phyloP scores from a whole-genome alignment of 1,140 invertebrate genomes.

The Listronotus bonariensis region DNA sequence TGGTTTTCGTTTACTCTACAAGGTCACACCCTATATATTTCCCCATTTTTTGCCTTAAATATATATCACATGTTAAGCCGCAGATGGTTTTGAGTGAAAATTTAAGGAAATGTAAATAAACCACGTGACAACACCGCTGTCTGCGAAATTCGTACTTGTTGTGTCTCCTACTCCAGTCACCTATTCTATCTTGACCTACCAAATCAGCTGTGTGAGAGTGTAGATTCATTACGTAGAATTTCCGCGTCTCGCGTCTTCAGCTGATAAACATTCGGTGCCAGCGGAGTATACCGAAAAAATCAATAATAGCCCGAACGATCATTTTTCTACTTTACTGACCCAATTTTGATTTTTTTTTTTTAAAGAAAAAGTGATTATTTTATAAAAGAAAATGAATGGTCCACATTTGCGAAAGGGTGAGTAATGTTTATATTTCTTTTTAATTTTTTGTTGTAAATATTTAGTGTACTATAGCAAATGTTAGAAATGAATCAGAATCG shows the following conservation, averaged over 20 bases:
- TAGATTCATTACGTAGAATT: background rate
- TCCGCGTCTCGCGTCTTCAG: background rate
- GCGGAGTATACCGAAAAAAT: background rate
- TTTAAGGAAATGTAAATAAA: too few species aligned
- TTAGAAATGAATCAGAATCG: background rate
- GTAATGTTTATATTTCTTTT: conserved; percentile 1
- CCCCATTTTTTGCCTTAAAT: too few species aligned
- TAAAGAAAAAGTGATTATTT: background rate
- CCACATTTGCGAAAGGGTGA: conserved; percentile 34
- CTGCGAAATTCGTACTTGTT: too few species aligned
- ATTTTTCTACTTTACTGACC: background rate
- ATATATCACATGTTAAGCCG: too few species aligned
- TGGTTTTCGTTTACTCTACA: too few species aligned
- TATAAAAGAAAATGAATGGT: conserved; percentile 27
- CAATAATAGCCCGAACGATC: conserved; percentile 13
- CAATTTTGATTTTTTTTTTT: conserved; percentile 4
- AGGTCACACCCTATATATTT: too few species aligned
- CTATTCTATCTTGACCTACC: background rate
- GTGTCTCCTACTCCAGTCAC: background rate
- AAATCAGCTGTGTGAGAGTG: too few species aligned
- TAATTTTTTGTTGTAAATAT: conserved; percentile 1
- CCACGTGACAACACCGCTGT: too few species aligned
- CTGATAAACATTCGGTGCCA: background rate
- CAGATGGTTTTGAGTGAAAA: too few species aligned
- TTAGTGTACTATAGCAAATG: background rate